Conservation (phyloP, 2,888 invertebrate species). For the Diabrotica balteata region DNA sequence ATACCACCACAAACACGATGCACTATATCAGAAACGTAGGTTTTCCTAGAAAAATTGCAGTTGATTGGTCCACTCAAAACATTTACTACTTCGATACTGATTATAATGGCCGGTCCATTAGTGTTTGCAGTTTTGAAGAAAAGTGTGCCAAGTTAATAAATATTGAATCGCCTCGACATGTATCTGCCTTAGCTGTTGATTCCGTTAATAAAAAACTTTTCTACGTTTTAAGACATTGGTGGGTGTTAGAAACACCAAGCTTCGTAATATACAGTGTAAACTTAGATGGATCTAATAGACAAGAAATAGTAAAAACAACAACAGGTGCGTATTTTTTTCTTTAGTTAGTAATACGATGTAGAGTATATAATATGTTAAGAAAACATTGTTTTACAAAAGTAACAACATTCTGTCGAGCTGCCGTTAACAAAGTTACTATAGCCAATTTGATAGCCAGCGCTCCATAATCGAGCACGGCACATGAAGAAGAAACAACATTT, state of each 20-base stretch:
- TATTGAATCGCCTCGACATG: constrained; percentile 61
- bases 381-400: too few species aligned
- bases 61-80: constrained; percentile 79
- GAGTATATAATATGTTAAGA: too few species aligned
- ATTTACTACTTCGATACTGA: constrained; percentile 68
- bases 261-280: constrained; percentile 64
- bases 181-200: constrained; percentile 71
- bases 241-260: constrained; percentile 59
- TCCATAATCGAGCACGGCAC: too few species aligned
- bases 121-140: constrained; percentile 54
- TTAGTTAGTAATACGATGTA: too few species aligned
- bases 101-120: constrained; percentile 49
- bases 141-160: constrained; percentile 60
- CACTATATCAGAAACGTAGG: constrained; percentile 60
- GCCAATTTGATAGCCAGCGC: too few species aligned
- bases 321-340: constrained; percentile 32
- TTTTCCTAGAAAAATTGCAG: constrained; percentile 65
- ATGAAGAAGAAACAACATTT: too few species aligned
- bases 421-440: too few species aligned
- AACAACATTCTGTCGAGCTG: too few species aligned
- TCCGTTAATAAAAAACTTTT: constrained; percentile 67
- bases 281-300: constrained; percentile 63
- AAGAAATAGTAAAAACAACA: constrained; percentile 57
- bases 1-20: constrained; percentile 55
- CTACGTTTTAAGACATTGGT: constrained; percentile 63